phyloP scores from a whole-genome alignment of 2,888 invertebrate genomes.

The Aquatica leii region DNA sequence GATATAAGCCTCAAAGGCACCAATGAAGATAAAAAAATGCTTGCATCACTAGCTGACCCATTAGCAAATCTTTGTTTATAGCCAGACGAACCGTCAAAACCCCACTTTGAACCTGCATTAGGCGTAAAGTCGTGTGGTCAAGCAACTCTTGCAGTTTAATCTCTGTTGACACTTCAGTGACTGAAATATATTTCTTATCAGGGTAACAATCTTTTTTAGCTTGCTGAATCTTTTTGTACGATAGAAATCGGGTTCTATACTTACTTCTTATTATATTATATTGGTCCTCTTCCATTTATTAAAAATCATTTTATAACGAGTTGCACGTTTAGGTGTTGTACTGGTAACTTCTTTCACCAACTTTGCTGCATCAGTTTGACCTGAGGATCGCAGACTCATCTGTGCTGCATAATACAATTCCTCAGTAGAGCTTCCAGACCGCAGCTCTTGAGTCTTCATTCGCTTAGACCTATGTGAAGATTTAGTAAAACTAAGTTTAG shows the following conservation, averaged over 20 bases:
- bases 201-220: slow-evolving; percentile 25
- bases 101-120: slow-evolving; percentile 8
- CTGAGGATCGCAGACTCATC: slow-evolving; percentile 37
- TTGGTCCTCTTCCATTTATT: slow-evolving; percentile 38
- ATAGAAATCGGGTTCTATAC: slow-evolving; percentile 44
- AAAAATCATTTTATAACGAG: slow-evolving; percentile 25
- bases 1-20: slow-evolving; percentile 46
- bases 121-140: slow-evolving; percentile 38
- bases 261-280: slow-evolving; percentile 44
- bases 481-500: slow-evolving; percentile 24
- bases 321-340: slow-evolving; percentile 26
- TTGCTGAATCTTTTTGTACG: slow-evolving; percentile 43
- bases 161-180: slow-evolving; percentile 36
- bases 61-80: slow-evolving; percentile 41
- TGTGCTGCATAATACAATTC: slow-evolving; percentile 34
- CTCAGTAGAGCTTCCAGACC: slow-evolving; percentile 26
- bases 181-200: slow-evolving; percentile 43
- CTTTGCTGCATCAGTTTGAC: slow-evolving; percentile 36
- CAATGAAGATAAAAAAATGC: slow-evolving; percentile 45
- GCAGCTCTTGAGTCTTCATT: slow-evolving; percentile 30
- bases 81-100: slow-evolving; percentile 36
- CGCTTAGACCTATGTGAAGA: slow-evolving; percentile 31
- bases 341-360: slow-evolving; percentile 36
- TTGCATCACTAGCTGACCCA: slow-evolving; percentile 35
- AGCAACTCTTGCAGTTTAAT: slow-evolving; percentile 42